Base-by-base conservation (phyloP, 53 echinoderm and acorn worm genomes). In the Temnopleurus reevesii region DNA sequence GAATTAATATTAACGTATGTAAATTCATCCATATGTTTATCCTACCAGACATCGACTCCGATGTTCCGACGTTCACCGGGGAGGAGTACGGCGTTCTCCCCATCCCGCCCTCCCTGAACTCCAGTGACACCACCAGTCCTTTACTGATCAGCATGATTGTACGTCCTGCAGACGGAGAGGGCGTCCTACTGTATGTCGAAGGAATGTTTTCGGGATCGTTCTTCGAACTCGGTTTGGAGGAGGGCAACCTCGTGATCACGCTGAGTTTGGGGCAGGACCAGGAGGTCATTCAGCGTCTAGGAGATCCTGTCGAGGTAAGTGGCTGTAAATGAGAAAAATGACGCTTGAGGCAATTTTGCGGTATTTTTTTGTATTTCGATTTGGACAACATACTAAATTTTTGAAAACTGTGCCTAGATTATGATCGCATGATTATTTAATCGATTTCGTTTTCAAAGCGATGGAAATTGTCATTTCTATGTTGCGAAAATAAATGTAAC, bases 11-110 rank as follows among this genome's bases (percentile, higher is more conserved):
- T n/a, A n/a, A n/a, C n/a, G n/a, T n/a, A n/a, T n/a, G n/a, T n/a
- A n/a, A n/a, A n/a, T n/a, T n/a, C n/a, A n/a, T n/a, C n/a, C n/a
- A n/a, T n/a, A n/a, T n/a, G n/a, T n/a, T n/a, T n/a, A 10, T 21
- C 46, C 4, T 51, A 17, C 0, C 21, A 96, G 96, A 94, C 43
- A 91, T 92, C 26, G 91, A 96, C 25, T 86, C 93, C 28, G 90
- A 92, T 38, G 76, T 96, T 1, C 77, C 93, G 2, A 66, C 84
- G 2, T 97, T 97, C 77, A 84, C 89, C 12, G 97, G 97, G 27
- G 59, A 89, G 18, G 95, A 93, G 31, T 92, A 92, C 91, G 61
- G 90, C 26, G 55, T 76, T 28, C 55, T 96, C n/a, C 91, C 92
- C 3, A 77, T 57, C 35, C 76, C 77, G 3, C 77, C 13, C 8